Evolutionary conservation across 1,140 invertebrate genomes (phyloP), one percentile per base, ranked within the genome.

Genomic region (Magallana angulata): DNA sequence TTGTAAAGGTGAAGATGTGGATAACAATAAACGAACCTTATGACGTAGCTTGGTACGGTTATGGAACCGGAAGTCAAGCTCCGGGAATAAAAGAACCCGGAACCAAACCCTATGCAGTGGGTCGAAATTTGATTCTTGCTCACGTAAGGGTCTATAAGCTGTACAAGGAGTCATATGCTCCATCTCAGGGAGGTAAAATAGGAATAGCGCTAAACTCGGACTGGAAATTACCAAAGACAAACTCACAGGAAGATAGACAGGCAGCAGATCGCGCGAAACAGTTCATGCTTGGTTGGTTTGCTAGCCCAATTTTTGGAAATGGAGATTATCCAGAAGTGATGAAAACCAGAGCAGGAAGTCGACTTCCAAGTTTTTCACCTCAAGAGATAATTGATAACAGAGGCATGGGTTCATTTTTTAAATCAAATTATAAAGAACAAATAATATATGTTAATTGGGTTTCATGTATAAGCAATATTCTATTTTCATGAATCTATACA

Each of bases 21-120:
- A 89, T 94, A 3, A 95, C 95, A 8, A 90, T 95, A 36, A 94
- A 95, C 86, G 94, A 95, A 59, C 94, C 95, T 5, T 91, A 86
- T 7, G 89, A 91, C 6, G 88, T 91, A 3, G 86, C 89, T 1
- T 68, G 91, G 90, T 14, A 88, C 1, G 88, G 88, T 16, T 89
- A 89, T 59, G 88, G 88, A 8, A 64, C 68, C 7, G 88, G 82
- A 14, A 62, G 62, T 12, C 80, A 87, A 83, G 92, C 92, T 57
- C 90, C 92, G 6, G 91, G 91, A 36, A 82, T 89, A 0, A 83
- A 85, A 6, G 88, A 89, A 9, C 76, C 85, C 2, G 87, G 76
- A 6, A 68, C 36, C 18, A 76, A 56, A 71, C 87, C 89, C 0
- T 92, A 92, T 68, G 58, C 84, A 9, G 90, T 89, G 6, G 89